Evolutionary conservation across 2,113 vertebrate species (phyloP), one percentile per base, ranked within the genome.

Genomic region (Cepphus grylle): DNA sequence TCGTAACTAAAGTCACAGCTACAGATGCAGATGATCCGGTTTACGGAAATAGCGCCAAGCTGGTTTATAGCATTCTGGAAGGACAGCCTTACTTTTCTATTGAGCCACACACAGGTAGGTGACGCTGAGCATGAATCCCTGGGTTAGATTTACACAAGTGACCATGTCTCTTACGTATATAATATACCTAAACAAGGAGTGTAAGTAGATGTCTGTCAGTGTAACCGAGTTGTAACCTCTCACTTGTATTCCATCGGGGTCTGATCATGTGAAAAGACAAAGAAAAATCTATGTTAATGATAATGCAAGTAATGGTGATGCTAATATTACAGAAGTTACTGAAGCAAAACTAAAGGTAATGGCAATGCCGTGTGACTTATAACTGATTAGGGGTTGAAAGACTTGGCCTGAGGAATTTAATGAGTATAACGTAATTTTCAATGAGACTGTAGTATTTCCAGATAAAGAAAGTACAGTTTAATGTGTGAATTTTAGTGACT

Each of bases 1-100:
- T 99, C 56, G 99, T 99, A 78, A 99, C 99, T 83, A 98, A 98
- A 88, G 99, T 99, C 91, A 99, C 99, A 65, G 99, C 99, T 17
- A 99, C 99, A 3, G 99, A 99, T 77, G 99, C 99, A 7, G 99
- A 99, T 71, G 99, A 99, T 89, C 99, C 99, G 4, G 99, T 99
- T 74, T 99, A 99, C 34, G 99, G 99, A 94, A 99, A 99, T 66
- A 99, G 99, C 34, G 99, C 99, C 49, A 99, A 98, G 95, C 97
- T 99, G 77, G 99, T 99, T 88, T 99, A 99, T 85, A 99, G 99
- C 97, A 99, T 99, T 79, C 97, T 99, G 97, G 99, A 99, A 96
- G 99, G 99, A 27, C 99, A 99, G 80, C 99, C 99, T 22, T 99
- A 99, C 96, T 99, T 99, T 97, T 99, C 99, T 34, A 98, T 99